Evolutionary conservation across 2,797 vertebrate genomes (phyloP), one percentile per base, ranked within the genome.

Genomic region (Acridotheres tristis): DNA sequence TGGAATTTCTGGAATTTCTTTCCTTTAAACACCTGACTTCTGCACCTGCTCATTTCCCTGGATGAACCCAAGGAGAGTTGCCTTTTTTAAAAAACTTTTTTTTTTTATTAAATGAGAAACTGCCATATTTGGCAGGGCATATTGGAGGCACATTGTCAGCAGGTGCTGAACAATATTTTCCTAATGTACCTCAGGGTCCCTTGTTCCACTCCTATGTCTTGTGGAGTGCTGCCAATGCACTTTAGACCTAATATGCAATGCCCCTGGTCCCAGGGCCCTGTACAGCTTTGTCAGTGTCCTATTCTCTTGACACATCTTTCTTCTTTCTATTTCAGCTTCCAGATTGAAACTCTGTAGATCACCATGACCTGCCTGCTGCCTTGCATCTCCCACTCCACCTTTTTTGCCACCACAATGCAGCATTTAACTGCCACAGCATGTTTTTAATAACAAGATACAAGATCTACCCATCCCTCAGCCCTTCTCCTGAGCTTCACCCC

Each of bases 91-190:
- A 6, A 36, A 36, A 36, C 36, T 7, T 5, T 7, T 14, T 43
- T 51, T 75, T 87, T 53, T 67, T 67, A 48, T 66, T 79, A 73
- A 91, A 86, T 45, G 43, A 86, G 69, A 45, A 84, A 77, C 40
- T 62, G 30, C 21, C 48, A 40, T 67, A 18, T 90, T 85, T 90
- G 71, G 84, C 82, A 83, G 54, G 34, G 27, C 3, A 2, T 61
- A 15, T 59, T 87, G 83, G 67, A 88, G 66, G 25, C 66, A 88
- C 59, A 21, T 78, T 73, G 73, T 62, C 48, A 96, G 59, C 86
- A 95, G 72, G 63, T 94, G 88, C 84, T 76, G 45, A 94, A 53
- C 79, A 96, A 89, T 76, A 90, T 90, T 95, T 91, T 94, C 67
- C 77, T 66, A 58, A 86, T 89, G 86, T 90, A 94, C 42, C 65